Base-by-base conservation (phyloP, 64 coral and sea anemone genomes). In the Orbicella faveolata region DNA sequence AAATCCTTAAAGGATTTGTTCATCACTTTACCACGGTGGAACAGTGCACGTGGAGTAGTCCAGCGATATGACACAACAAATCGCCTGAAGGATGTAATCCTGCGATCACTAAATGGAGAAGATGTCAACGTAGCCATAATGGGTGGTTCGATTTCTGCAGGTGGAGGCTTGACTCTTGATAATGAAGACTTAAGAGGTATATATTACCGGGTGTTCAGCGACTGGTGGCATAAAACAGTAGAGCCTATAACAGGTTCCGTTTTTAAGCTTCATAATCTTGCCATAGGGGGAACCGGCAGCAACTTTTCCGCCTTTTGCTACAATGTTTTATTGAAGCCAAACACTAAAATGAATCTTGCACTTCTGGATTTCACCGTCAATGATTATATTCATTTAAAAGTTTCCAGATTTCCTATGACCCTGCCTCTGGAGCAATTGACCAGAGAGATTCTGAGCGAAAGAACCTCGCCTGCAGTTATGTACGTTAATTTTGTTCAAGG, bases 281-380 rank as follows among this genome's bases (percentile, higher is more conserved):
- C 82, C 8, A 66, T 85, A 8, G 82, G 82, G 9, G 82, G 82
- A 23, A 85, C 82, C 1, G 52, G 82, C 6, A 85, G 82, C 35
- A 85, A 85, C 25, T 85, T 85, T 85, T 85, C 53, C 3, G 36
- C 82, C 20, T 85, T 85, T 73, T 85, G 82, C 15, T 85, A 85
- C 21, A 70, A n/a, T 51, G 44, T 7, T 52, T 85, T 85, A 6
- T 66, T 85, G 0, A 73, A 85, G 23, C 36, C 64, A 18, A 8
- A 39, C 63, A 85, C 64, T 25, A 37, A 30, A 1, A 73, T 85
- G n/a, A 62, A 85, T 16, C 37, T 85, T 26, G 82, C 36, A 4
- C 20, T 85, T 85, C 82, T 85, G 12, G 82, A 85, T 36, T 85
- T 85, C 44, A 72, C 82, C 25, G 82, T 85, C 21, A 85, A 85